phyloP scores from a whole-genome alignment of 2,797 vertebrate species.

The Enteromius anoplus region DNA sequence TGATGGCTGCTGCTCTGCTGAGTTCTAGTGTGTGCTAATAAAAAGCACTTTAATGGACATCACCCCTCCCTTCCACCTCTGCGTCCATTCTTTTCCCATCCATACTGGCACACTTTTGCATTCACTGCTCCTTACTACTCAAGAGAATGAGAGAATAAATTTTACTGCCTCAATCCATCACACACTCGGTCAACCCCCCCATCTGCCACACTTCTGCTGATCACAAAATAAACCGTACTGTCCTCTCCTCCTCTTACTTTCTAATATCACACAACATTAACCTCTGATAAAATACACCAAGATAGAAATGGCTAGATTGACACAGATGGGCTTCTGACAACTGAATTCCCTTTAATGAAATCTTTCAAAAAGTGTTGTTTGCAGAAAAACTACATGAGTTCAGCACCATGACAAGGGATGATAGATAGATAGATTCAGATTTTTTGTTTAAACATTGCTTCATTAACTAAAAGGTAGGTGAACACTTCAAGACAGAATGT shows the following conservation, averaged over 20 bases:
- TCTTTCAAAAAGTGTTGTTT: not conserved
- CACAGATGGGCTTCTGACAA: not conserved
- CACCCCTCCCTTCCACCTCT: conserved; percentile 66
- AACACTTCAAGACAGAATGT: conserved; percentile 1
- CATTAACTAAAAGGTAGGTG: not conserved
- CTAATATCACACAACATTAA: conserved; percentile 46
- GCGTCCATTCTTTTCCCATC: conserved; percentile 58
- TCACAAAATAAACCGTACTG: conserved; percentile 32
- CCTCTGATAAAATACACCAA: conserved; percentile 49
- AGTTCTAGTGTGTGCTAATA: conserved; percentile 50
- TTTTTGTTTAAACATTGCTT: not conserved
- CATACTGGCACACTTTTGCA: conserved; percentile 67
- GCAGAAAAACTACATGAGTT: not conserved
- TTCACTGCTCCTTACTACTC: conserved; percentile 62
- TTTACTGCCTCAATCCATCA: conserved; percentile 67
- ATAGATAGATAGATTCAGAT: not conserved
- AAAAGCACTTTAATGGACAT: conserved; percentile 71
- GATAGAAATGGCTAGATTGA: not conserved
- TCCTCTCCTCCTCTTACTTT: conserved; percentile 6
- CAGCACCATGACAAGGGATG: not conserved
- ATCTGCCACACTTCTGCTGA: conserved; percentile 44
- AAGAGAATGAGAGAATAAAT: conserved; percentile 63
- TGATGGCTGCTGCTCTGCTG: conserved; percentile 42
- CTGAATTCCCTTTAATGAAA: not conserved
- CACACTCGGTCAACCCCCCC: conserved; percentile 45